These are phyloP conservation scores for Laupala kohalensis DNA, from an alignment of 1,140 invertebrate genomes.

Conservation along the genomic window DNA sequence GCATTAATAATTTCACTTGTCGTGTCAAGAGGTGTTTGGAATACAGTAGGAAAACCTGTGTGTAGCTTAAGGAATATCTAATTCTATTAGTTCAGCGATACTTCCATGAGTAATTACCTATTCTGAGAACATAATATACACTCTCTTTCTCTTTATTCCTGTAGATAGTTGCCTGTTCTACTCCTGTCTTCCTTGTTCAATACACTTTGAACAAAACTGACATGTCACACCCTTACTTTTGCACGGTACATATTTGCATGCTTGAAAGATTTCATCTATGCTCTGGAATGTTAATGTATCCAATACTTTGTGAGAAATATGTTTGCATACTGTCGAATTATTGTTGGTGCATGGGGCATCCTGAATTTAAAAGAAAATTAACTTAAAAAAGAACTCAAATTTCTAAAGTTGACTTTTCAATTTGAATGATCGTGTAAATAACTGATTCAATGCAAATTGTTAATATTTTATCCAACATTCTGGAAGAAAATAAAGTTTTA, in stretches of 20 bases:
- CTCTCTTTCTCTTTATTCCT: background rate
- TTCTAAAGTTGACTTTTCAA: too few relatives aligned
- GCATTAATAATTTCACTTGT: background rate
- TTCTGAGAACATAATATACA: background rate
- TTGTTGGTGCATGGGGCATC: background rate
- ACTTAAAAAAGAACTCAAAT: too few relatives aligned
- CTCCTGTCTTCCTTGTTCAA: background rate
- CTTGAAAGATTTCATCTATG: background rate
- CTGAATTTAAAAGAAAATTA: too few relatives aligned
- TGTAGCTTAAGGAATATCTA: background rate
- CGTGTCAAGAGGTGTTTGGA: background rate
- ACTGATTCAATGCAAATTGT: too few relatives aligned
- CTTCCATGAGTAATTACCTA: background rate
- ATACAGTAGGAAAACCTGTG: background rate
- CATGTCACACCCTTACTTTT: background rate
- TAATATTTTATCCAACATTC: too few relatives aligned
- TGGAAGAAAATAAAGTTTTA: too few relatives aligned
- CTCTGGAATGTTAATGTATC: background rate
- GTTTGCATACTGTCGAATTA: background rate
- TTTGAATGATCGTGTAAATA: too few relatives aligned
- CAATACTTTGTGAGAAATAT: background rate
- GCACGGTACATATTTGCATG: background rate
- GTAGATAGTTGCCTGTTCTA: background rate
- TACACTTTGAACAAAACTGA: background rate
- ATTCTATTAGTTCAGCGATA: background rate